Conservation (phyloP, 1,140 invertebrate species). For the Chironomus striatipennis region DNA sequence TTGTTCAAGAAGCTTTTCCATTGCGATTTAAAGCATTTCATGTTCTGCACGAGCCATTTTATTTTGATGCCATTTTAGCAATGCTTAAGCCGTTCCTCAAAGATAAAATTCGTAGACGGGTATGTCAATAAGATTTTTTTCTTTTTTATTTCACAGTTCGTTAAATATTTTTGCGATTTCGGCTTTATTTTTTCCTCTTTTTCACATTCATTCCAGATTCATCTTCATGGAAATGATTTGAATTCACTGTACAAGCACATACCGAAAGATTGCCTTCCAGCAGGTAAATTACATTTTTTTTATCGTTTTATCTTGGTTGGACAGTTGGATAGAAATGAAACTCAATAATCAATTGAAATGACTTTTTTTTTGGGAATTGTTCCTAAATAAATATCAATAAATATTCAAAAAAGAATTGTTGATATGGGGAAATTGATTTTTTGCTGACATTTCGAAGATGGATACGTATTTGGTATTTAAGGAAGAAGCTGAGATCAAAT, state of each 20-base stretch:
- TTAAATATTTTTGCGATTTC: neutral
- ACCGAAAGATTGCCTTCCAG: conserved; percentile 43
- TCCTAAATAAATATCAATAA: too few relatives aligned
- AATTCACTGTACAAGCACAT: conserved; percentile 42
- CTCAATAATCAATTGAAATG: too few relatives aligned
- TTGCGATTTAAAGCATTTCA: conserved; percentile 51
- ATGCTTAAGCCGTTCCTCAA: conserved; percentile 51
- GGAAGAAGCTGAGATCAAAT: too few relatives aligned
- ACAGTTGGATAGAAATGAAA: too few relatives aligned
- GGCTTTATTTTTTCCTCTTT: neutral
- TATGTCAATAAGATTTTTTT: conserved; percentile 31
- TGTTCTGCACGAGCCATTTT: conserved; percentile 53
- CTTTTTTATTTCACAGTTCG: conserved; percentile 23
- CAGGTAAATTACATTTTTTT: conserved; percentile 10
- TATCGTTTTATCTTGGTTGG: neutral
- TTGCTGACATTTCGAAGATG: too few relatives aligned
- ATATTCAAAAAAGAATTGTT: too few relatives aligned
- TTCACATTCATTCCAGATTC: conserved; percentile 37
- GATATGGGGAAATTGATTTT: too few relatives aligned
- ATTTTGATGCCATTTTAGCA: conserved; percentile 50
- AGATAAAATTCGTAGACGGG: conserved; percentile 50
- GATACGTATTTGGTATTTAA: too few relatives aligned
- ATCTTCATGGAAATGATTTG: conserved; percentile 46
- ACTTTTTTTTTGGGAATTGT: too few relatives aligned
- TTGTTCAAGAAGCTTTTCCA: conserved; percentile 51